Percentiles rank a stretch among this genome's conserved stretches.
These are phyloP conservation scores for Albula glossodonta DNA, from an alignment of 2,113 vertebrate genomes.

Conservation along the genomic window DNA sequence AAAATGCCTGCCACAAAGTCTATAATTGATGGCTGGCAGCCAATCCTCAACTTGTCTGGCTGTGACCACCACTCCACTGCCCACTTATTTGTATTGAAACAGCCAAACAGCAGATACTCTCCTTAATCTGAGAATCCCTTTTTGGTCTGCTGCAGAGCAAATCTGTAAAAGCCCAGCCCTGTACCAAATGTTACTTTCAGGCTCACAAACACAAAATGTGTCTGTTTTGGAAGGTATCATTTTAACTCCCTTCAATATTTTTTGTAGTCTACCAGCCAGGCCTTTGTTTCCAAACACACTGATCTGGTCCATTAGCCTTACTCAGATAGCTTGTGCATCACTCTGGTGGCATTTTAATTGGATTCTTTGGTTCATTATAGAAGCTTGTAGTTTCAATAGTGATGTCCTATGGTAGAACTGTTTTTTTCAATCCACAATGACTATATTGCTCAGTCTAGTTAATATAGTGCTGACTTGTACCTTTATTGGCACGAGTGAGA, in stretches of 20 bases:
- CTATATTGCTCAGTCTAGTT: no score
- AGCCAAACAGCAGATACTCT: neutral
- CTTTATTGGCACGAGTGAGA: no score
- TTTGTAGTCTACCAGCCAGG: neutral
- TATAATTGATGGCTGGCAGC: neutral
- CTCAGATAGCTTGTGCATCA: neutral
- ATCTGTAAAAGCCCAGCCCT: neutral
- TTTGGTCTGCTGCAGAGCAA: no score
- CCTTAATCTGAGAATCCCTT: neutral
- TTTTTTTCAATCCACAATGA: no score
- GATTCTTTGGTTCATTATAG: no score
- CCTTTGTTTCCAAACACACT: neutral
- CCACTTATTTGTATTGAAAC: neutral
- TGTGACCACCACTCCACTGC: neutral
- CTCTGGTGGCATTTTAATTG: neutral
- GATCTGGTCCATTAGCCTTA: neutral
- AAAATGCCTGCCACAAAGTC: neutral
- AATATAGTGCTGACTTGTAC: no score
- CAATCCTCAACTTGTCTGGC: neutral
- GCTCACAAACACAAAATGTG: neutral
- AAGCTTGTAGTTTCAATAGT: no score
- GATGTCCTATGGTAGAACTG: no score
- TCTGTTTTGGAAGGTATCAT: neutral
- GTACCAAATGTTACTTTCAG: neutral
- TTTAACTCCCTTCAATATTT: neutral